Evolutionary conservation across 2,888 invertebrate genomes (phyloP), one percentile per base, ranked within the genome.

Genomic region (Hesperia comma): DNA sequence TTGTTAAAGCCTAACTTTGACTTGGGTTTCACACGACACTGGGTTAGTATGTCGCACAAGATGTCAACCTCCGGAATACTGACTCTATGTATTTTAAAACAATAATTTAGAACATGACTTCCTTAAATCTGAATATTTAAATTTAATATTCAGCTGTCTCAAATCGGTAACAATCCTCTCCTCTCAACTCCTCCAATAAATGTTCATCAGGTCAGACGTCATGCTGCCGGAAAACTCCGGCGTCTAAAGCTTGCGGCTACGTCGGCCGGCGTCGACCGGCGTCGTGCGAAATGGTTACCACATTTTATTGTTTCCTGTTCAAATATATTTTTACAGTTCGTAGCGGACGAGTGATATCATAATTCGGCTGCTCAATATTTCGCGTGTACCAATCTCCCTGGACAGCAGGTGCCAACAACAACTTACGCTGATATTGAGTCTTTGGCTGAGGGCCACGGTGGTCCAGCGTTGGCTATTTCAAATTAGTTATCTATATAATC

Each of bases 291-390:
- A 43, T 21, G 57, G 40, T 40, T 21, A 40, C 19, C 21, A 19
- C 19, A 21, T 56, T 57, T 57, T 57, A 57, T 57, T 41, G 41
- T 57, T 57, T 57, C 57, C 57, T 57, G 57, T 57, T 41, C 26
- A 43, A 21, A 57, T 57, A 26, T 57, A 57, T 43, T 57, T 43
- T 57, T 17, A 33, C 26, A 19, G 12, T 4, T 21, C 40, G 21
- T 41, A 19, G 21, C 57, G 14, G 8, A 8, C 40, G 57, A 57
- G 41, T 43, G 57, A 57, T 57, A 57, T 57, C 41, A 57, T 41
- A 26, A 57, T 57, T n/a, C 57, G 40, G 41, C 14, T 43, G 41
- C 41, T 41, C 57, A 41, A 57, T 41, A 57, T 26, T 19, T 19
- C 17, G 43, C 7, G 15, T 7, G 43, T 43, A 43, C 15, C 43